phyloP scores from a whole-genome alignment of 1,140 invertebrate genomes.

The Spodoptera frugiperda region DNA sequence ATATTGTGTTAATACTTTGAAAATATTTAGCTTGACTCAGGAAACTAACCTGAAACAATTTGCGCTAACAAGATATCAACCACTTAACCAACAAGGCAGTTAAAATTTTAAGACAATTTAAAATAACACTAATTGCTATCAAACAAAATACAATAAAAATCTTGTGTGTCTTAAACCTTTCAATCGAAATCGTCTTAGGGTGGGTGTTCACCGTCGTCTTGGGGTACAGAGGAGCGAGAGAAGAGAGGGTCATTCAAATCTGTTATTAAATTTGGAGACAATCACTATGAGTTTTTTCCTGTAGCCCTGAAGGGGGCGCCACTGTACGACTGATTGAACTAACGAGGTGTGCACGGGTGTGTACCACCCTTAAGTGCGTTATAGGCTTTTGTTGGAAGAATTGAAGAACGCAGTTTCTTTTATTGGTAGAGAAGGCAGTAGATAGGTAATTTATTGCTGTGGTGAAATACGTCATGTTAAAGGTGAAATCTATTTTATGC shows the following conservation, averaged over 20 bases:
- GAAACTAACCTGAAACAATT: no score
- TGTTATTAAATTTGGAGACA: constrained; percentile 76
- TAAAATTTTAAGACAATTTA: no score
- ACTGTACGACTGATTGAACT: constrained; percentile 26
- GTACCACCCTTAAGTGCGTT: not conserved
- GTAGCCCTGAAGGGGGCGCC: constrained; percentile 10
- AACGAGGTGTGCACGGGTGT: constrained; percentile 1
- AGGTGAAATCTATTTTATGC: no score
- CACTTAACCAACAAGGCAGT: no score
- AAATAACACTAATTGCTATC: not conserved
- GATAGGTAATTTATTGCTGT: not conserved
- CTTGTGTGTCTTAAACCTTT: constrained; percentile 45
- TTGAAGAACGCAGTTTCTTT: constrained; percentile 6
- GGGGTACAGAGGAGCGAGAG: constrained; percentile 1
- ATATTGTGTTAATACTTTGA: no score
- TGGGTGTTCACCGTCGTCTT: constrained; percentile 32
- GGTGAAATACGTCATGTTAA: not conserved
- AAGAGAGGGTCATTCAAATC: constrained; percentile 60
- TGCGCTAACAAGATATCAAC: no score
- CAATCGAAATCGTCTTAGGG: constrained; percentile 59
- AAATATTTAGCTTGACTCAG: no score
- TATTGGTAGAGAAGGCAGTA: not conserved
- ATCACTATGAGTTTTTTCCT: constrained; percentile 56
- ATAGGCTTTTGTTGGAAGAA: constrained; percentile 1
- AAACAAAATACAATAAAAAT: not conserved